Evolutionary conservation across 2,888 invertebrate genomes (phyloP), one percentile per base, ranked within the genome.

Genomic region (Miltochrista miniata): DNA sequence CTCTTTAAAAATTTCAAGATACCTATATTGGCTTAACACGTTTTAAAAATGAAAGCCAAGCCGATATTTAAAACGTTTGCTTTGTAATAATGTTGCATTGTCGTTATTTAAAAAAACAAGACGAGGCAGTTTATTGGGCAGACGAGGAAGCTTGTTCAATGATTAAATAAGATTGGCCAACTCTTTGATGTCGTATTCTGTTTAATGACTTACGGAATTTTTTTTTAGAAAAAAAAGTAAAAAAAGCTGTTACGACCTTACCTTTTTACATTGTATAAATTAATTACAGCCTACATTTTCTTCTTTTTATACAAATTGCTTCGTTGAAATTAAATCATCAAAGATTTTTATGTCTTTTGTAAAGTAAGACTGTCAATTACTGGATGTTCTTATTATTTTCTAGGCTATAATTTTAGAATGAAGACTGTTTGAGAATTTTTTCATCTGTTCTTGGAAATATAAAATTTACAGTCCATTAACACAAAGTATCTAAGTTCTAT

Each of bases 111-210:
- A 52, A 46, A n/a, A 43, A 30, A 18, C 52, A 50, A 43, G 54
- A 56, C n/a, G 45, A 48, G 50, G 39, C 43, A 48, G 14, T 59
- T 68, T 64, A 53, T 49, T 45, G 47, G 30, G 15, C 14, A 55
- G 61, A 56, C 41, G 54, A 43, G 48, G 50, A 41, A 31, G 51
- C 18, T 30, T 48, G 9, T 44, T 53, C 34, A 54, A 61, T 56
- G 60, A 61, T 42, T 56, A 52, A 56, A 56, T 35, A 54, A 48
- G 44, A 59, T 64, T 51, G 0, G 2, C 29, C 15, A 51, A 48
- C 46, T 52, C 65, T 67, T 69, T 66, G 66, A 64, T 62, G 63
- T 56, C 45, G 52, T 56, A 68, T 66, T 68, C 56, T 18, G 38
- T 48, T 50, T 56, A 51, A 62, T 56, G 43, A 56, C 44, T 58